These are phyloP conservation scores for Rhyacophila evoluta DNA, from an alignment of 2,888 invertebrate species.

Conservation along the genomic window DNA sequence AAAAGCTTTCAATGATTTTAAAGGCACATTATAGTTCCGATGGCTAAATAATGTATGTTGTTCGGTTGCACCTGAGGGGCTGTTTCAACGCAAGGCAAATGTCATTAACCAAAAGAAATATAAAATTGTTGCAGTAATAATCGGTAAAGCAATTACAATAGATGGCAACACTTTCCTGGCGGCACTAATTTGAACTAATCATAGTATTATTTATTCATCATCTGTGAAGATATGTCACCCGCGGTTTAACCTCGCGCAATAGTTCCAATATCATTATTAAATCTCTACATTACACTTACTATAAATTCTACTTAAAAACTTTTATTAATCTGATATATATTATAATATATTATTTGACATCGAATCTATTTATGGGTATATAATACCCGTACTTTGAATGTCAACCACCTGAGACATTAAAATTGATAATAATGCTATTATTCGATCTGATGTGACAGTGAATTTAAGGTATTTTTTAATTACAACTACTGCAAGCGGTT, in stretches of 20 bases:
- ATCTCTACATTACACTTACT: slow-evolving; percentile 17
- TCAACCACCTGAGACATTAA: slow-evolving; percentile 44
- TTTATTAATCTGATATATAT: background rate
- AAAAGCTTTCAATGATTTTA: slow-evolving; percentile 20
- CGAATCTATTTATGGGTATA: slow-evolving; percentile 48
- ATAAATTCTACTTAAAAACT: slow-evolving; percentile 29
- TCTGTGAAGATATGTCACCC: slow-evolving; percentile 13
- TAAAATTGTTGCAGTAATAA: slow-evolving; percentile 36
- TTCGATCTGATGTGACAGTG: slow-evolving; percentile 35
- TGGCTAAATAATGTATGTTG: slow-evolving; percentile 30
- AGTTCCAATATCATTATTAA: slow-evolving; percentile 18
- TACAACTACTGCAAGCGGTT: slow-evolving; percentile 41
- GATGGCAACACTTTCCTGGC: slow-evolving; percentile 34
- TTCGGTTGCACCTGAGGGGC: background rate
- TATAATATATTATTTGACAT: slow-evolving; percentile 34
- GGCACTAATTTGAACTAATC: slow-evolving; percentile 17
- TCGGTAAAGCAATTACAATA: slow-evolving; percentile 44
- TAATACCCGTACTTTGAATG: slow-evolving; percentile 50
- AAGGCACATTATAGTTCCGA: slow-evolving; percentile 48
- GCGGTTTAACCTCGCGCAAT: background rate
- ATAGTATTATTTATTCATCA: background rate
- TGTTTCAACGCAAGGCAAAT: background rate
- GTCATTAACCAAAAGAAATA: slow-evolving; percentile 45
- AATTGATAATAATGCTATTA: slow-evolving; percentile 27
- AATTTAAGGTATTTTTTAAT: slow-evolving; percentile 16